Conservation (phyloP, 1,140 invertebrate genomes). For the Aphis craccivora region DNA sequence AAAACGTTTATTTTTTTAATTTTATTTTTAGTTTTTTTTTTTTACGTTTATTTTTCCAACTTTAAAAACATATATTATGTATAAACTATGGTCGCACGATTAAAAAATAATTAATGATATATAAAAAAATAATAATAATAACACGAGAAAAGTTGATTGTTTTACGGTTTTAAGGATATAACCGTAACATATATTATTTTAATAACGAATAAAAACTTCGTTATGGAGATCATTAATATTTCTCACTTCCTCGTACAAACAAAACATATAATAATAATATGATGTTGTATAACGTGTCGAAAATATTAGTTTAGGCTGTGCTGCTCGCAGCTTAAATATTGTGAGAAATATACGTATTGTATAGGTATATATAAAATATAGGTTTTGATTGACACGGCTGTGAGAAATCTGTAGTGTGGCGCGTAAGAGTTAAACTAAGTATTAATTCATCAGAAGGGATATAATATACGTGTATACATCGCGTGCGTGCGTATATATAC, state of each 20-base stretch:
- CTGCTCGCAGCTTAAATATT: background rate
- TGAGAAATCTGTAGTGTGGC: background rate
- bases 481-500: too few species aligned
- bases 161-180: too few species aligned
- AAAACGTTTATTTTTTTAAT: background rate
- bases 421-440: background rate
- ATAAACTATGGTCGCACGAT: background rate
- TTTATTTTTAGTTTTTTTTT: too few species aligned
- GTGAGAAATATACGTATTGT: background rate
- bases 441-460: conserved; percentile 23
- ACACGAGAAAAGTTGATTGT: too few species aligned
- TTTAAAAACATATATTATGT: background rate
- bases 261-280: background rate
- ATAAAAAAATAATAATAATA: background rate
- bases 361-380: background rate
- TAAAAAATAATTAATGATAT: background rate
- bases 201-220: background rate
- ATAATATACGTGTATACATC: background rate
- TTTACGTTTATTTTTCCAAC: background rate
- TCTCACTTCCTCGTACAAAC: background rate
- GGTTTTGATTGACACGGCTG: background rate
- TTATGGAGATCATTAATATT: background rate
- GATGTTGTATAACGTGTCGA: background rate
- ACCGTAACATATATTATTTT: too few species aligned
- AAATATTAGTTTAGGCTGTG: background rate